Base-by-base conservation (phyloP, 2,113 vertebrate species). In the Cyrtonyx montezumae region DNA sequence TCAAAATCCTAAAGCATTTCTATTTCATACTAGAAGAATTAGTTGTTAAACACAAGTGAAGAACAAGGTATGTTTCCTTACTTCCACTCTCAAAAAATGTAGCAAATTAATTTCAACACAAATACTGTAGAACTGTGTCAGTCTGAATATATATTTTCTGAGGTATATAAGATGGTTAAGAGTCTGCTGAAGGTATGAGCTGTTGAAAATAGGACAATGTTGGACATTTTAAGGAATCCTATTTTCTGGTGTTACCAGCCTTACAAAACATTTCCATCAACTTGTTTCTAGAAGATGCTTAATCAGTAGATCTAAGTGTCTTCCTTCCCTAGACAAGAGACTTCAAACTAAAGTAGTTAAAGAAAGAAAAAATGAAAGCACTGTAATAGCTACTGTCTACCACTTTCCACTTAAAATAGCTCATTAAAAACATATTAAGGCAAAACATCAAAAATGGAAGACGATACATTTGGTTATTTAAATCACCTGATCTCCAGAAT, bases 1-100 rank as follows among this genome's bases (percentile, higher is more conserved):
- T 32, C 34, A 37, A 73, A 37, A 85, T 32, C 18, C 45, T 66
- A 61, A 36, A 48, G 18, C 17, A 42, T 22, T 67, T 67, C 65
- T 26, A 67, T 37, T 37, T 77, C 32, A 37, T 37, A 7, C 56
- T 22, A 36, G n/a, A 43, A 59, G 63, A 79, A 69, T 75, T 30
- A 55, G 34, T 43, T 79, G 56, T 61, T 17, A n/a, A 84, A 74
- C 13, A 37, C 1, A 2, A 71, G 37, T 58, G 37, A 79, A 76
- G 56, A 11, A 7, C n/a, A 59, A 0, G 1, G 6, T 45, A 70
- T 0, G 0, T 34, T 37, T 79, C 37, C 49, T 59, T 75, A 70
- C 36, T 16, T 42, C 28, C 48, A n/a, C 46, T 53, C 0, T 5
- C 53, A 82, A 17, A 67, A 45, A 9, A 6, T 37, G 13, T 1